Base-by-base conservation (phyloP, 2,888 invertebrate genomes). In the Mesorhabditis spiculigera region DNA sequence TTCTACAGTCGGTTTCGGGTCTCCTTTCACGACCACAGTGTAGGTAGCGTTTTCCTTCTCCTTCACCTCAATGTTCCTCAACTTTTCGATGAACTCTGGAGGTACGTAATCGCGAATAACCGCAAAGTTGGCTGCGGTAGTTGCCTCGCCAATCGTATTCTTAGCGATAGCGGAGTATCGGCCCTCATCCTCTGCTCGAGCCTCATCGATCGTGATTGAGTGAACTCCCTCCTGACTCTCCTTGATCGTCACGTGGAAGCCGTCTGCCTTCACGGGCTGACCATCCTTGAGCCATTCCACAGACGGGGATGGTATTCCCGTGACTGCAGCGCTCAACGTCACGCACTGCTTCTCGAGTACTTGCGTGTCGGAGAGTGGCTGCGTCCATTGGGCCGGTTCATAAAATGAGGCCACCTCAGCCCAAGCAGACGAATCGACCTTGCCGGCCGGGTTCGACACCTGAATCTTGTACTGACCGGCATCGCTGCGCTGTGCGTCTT, bases 241-340 rank as follows among this genome's bases (percentile, higher is more conserved):
- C 10, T 71, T 68, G 10, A 80, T 72, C 10, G 79, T 73, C 44
- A 94, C 58, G 58, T 80, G 80, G 10, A 72, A 75, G 93, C 94
- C 77, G 64, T 84, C 85, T 43, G 77, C 68, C 4, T 67, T 45
- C 45, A 85, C 73, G 5, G 80, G 81, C 58, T 75, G 65, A 13
- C 76, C 77, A 87, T 97, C 95, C 88, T 94, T 93, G 87, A 92
- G 93, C 94, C 95, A 95, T 87, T 92, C 93, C 76, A 97, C 91
- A 75, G 93, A 92, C 91, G 73, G 92, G 82, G 91, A 91, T 0
- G 97, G 97, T 63, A 93, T 91, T 3, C 95, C 96, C 4, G 90
- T 90, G 65, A 96, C 91, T 69, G 92, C 89, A 10, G 95, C 95
- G 5, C 71, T 70, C 5, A 71, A 63, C 6, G 68, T 69, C 10